Evolutionary conservation across 2,888 invertebrate genomes (phyloP).

Genomic region (Yponomeuta cagnagella): DNA sequence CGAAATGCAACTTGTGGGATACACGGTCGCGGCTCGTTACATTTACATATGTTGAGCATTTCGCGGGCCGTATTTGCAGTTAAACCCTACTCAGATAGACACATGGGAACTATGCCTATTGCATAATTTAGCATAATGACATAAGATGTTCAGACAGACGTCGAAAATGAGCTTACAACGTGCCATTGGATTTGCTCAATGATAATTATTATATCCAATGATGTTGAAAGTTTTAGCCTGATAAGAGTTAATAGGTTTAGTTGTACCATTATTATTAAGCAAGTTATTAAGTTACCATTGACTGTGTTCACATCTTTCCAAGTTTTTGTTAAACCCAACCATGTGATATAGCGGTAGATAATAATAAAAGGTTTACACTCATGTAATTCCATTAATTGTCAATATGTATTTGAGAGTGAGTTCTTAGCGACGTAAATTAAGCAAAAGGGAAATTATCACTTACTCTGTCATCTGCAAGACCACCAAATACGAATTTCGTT

Average conservation of each 20-base stretch:
- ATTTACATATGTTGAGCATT: background rate
- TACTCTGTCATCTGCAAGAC: background rate
- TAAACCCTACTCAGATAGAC: background rate
- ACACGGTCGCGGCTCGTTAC: background rate
- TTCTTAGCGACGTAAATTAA: background rate
- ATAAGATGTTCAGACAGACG: background rate
- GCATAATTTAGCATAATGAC: background rate
- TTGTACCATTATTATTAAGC: constrained; percentile 2
- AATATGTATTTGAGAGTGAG: background rate
- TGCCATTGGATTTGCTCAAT: constrained; percentile 11
- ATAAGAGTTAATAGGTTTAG: background rate
- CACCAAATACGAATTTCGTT: background rate
- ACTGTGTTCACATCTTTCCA: background rate
- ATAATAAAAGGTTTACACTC: background rate
- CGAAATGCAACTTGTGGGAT: background rate
- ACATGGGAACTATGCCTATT: background rate
- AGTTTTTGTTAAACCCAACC: constrained; percentile 4
- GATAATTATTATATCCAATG: constrained; percentile 2
- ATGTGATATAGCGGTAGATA: constrained; percentile 14
- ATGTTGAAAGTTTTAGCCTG: background rate
- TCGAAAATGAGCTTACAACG: background rate
- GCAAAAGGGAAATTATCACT: background rate
- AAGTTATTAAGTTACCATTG: constrained; percentile 6
- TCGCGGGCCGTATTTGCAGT: background rate
- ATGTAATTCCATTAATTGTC: background rate